Evolutionary conservation across 2,797 vertebrate species (phyloP).

Genomic region (Cyclopterus lumpus): DNA sequence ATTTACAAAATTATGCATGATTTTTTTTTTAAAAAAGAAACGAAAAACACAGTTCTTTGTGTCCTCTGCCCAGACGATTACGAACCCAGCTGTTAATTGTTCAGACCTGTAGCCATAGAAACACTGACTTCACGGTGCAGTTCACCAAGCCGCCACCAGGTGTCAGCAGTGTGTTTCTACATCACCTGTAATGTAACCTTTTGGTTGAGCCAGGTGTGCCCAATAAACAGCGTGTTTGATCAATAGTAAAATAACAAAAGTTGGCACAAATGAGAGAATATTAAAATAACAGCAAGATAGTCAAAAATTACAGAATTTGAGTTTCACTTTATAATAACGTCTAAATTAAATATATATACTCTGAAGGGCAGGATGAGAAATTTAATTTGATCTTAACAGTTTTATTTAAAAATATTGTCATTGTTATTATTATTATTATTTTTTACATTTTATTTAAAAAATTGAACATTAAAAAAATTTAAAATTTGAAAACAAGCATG

Average conservation of each 20-base stretch:
- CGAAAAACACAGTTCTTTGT: not conserved
- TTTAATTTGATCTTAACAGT: too few species aligned
- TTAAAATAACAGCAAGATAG: not conserved
- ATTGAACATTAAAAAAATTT: too few species aligned
- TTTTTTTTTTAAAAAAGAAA: not conserved
- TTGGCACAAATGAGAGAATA: not conserved
- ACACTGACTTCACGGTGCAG: slow-evolving; percentile 35
- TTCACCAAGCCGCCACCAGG: slow-evolving; percentile 33
- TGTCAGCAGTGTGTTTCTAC: slow-evolving; percentile 10
- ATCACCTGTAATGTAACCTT: not conserved
- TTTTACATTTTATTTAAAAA: too few species aligned
- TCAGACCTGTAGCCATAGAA: slow-evolving; percentile 65
- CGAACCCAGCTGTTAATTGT: slow-evolving; percentile 39
- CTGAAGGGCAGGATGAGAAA: not conserved
- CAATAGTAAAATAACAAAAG: not conserved
- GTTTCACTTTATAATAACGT: not conserved
- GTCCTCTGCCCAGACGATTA: slow-evolving; percentile 17
- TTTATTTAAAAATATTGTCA: too few species aligned
- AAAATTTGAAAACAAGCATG: too few species aligned
- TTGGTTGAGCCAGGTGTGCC: too few species aligned
- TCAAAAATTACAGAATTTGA: not conserved
- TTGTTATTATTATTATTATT: too few species aligned
- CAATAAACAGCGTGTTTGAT: not conserved
- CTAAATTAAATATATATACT: not conserved
- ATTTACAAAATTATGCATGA: not conserved